Percentiles rank a stretch among this genome's conserved stretches.
Conservation (phyloP, 2,888 invertebrate species). For the Sturmia bella region DNA sequence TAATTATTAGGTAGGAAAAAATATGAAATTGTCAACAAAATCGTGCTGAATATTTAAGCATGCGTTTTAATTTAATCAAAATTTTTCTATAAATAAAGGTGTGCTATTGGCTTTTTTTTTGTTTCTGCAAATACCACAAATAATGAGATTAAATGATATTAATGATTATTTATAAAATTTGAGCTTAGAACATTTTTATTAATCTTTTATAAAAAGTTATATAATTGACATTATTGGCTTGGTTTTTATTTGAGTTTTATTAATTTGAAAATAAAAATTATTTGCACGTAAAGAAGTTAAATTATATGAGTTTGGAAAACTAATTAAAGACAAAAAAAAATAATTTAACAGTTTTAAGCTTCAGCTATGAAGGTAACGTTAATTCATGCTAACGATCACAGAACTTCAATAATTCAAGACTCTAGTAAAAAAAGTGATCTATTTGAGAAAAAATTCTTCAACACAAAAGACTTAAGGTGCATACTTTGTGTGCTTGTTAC, state of each 20-base stretch:
- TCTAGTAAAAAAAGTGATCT: too few relatives aligned
- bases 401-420: too few relatives aligned
- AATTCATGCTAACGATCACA: too few relatives aligned
- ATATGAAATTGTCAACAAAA: slow-evolving; percentile 49
- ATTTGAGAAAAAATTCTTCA: not conserved
- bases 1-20: slow-evolving; percentile 38
- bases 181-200: slow-evolving; percentile 31
- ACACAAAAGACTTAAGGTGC: slow-evolving; percentile 50
- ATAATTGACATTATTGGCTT: slow-evolving; percentile 13
- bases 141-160: slow-evolving; percentile 48
- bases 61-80: slow-evolving; percentile 66
- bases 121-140: slow-evolving; percentile 11
- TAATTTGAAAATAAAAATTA: slow-evolving; percentile 1
- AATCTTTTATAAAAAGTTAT: not conserved
- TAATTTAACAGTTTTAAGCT: too few relatives aligned
- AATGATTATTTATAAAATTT: slow-evolving; percentile 53
- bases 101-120: slow-evolving; percentile 29
- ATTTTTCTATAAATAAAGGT: slow-evolving; percentile 63
- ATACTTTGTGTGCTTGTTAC: slow-evolving; percentile 10
- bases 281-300: too few relatives aligned
- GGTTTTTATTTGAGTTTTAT: slow-evolving; percentile 38
- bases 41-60: slow-evolving; percentile 57
- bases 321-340: too few relatives aligned
- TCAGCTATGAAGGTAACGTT: too few relatives aligned
- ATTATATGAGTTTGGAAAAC: too few relatives aligned